phyloP scores from a whole-genome alignment of 2,888 invertebrate genomes.

The Tiphia femorata region DNA sequence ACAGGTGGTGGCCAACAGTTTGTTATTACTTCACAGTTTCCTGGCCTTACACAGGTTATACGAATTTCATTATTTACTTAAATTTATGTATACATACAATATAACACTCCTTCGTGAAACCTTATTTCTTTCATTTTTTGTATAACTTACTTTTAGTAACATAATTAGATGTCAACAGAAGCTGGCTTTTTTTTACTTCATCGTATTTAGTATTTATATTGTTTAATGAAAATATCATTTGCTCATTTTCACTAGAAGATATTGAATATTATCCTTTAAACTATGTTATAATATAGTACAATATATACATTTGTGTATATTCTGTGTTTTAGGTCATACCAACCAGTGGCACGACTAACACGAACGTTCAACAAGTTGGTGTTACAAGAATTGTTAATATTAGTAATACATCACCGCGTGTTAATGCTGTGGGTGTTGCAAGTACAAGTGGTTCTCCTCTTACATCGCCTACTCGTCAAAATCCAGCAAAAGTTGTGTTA shows the following conservation, averaged over 20 bases:
- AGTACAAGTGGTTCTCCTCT: slow-evolving; percentile 56
- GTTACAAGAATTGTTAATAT: slow-evolving; percentile 72
- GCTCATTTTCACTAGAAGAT: no score
- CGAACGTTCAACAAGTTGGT: slow-evolving; percentile 67
- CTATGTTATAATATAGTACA: no score
- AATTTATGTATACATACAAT: no score
- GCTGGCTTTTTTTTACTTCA: not conserved
- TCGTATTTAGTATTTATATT: not conserved
- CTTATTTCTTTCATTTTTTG: no score
- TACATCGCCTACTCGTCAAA: slow-evolving; percentile 59
- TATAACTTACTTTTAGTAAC: no score
- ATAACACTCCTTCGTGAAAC: not conserved
- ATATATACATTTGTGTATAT: not conserved
- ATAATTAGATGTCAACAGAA: no score
- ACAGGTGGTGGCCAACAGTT: slow-evolving; percentile 67
- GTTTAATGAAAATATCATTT: not conserved
- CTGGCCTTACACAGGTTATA: slow-evolving; percentile 71
- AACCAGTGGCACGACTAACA: slow-evolving; percentile 57
- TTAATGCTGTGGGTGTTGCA: slow-evolving; percentile 58
- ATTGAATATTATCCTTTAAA: no score
- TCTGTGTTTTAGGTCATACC: slow-evolving; percentile 59
- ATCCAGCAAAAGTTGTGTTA: slow-evolving; percentile 62
- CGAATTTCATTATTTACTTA: not conserved
- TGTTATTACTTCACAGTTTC: slow-evolving; percentile 69
- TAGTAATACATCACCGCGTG: slow-evolving; percentile 55